Evolutionary conservation across 2,888 invertebrate genomes (phyloP).

Genomic region (Crioceris asparagi): DNA sequence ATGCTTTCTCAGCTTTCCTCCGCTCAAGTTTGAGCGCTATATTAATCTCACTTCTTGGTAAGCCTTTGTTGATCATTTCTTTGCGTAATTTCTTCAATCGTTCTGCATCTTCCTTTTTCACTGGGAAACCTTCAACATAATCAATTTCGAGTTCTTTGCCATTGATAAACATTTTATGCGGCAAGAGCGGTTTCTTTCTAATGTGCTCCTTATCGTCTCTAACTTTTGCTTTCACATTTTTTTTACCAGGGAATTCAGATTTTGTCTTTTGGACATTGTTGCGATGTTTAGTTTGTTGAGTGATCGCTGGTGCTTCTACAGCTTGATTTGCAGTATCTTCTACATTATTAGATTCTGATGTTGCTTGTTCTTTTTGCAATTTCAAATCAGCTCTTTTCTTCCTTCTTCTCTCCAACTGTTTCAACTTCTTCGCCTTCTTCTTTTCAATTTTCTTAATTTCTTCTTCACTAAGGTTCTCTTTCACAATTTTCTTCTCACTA

Average conservation of each 20-base stretch:
- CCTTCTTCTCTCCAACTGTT: slow-evolving; percentile 23
- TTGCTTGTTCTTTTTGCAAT: slow-evolving; percentile 12
- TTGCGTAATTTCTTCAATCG: slow-evolving; percentile 50
- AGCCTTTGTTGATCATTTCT: slow-evolving; percentile 54
- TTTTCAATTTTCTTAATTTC: slow-evolving; percentile 25
- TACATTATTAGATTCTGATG: slow-evolving; percentile 5
- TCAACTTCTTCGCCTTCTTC: slow-evolving; percentile 23
- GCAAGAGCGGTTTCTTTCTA: slow-evolving; percentile 25
- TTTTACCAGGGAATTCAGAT: slow-evolving; percentile 10
- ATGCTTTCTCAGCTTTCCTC: slow-evolving; percentile 59
- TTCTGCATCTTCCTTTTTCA: slow-evolving; percentile 59
- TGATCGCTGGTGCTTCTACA: neutral
- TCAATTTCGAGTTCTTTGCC: slow-evolving; percentile 51
- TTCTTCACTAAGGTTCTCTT: slow-evolving; percentile 15
- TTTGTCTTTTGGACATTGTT: slow-evolving; percentile 7
- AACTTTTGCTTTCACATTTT: slow-evolving; percentile 11
- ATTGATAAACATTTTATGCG: slow-evolving; percentile 48
- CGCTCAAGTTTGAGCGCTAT: slow-evolving; percentile 58
- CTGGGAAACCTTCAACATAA: slow-evolving; percentile 59
- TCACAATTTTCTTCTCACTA: too few relatives aligned
- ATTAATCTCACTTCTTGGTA: slow-evolving; percentile 56
- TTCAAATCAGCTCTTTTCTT: slow-evolving; percentile 18
- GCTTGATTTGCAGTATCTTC: slow-evolving; percentile 2
- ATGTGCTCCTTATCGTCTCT: slow-evolving; percentile 28
- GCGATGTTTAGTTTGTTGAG: slow-evolving; percentile 7